Evolutionary conservation across 2,888 invertebrate genomes (phyloP), one percentile per base, ranked within the genome.

Genomic region (Troglohyphantes excavatus): DNA sequence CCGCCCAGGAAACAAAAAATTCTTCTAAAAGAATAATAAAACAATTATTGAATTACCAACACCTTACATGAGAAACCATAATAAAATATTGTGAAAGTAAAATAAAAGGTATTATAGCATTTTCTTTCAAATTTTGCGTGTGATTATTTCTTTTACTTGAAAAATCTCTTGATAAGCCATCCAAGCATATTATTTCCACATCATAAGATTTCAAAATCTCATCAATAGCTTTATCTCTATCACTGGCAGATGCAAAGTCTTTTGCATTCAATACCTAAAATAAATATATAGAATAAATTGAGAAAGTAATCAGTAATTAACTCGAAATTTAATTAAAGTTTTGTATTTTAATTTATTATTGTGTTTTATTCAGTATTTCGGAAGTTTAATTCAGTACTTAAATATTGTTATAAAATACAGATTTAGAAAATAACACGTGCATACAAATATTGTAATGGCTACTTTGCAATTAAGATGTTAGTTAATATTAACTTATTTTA

Each of bases 121-220:
- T 39, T 39, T 39, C 39, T 33, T 39, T 11, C 39, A 39, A 39
- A 3, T 1, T 3, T 1, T 1, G 0, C 9, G 13, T 39, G 7
- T 39, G 13, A 39, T 39, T 1, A 39, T 53, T 53, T 53, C 5
- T 17, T 68, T 91, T 92, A 92, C 93, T 94, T 11, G 95, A 94
- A 26, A 95, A 92, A 91, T 99, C 96, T 92, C 98, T 95, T 99
- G 99, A 98, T 94, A 98, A 99, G 0, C 99, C 99, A 46, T 99
- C 99, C 72, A 99, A 95, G 93, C 98, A 99, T 11, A 99, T 95
- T 82, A 99, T 94, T 93, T 99, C 97, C 0, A 98, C 96, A 5
- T 95, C 95, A 27, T 95, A 95, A 0, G 94, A 93, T 61, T 95
- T 94, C 46, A 99, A 94, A 76, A 95, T 95, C 21, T 95, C 94